Evolutionary conservation across 1,140 invertebrate genomes (phyloP).

Genomic region (Pogonognathellus flavescens): DNA sequence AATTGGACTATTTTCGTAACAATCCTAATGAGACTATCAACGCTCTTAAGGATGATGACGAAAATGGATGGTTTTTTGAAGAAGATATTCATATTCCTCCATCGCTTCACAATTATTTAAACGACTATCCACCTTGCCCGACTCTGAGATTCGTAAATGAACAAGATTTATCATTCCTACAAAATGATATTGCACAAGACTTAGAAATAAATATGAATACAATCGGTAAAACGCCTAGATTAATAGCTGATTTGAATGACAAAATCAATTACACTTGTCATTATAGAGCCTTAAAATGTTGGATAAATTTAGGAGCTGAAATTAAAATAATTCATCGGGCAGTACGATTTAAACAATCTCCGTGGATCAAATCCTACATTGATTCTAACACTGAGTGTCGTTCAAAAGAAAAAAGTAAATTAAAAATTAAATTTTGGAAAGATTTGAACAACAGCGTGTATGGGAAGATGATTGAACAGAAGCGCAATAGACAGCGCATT

Average conservation of each 20-base stretch:
- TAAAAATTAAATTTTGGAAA: slow-evolving; percentile 68
- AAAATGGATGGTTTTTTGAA: slow-evolving; percentile 1
- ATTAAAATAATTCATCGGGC: background rate
- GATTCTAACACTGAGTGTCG: slow-evolving; percentile 30
- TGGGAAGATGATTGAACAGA: slow-evolving; percentile 67
- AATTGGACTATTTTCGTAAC: background rate
- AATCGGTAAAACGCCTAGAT: background rate
- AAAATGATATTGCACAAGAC: background rate
- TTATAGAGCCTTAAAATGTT: slow-evolving; percentile 54
- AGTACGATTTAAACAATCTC: slow-evolving; percentile 35
- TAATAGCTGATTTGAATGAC: slow-evolving; percentile 38
- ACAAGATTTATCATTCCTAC: background rate
- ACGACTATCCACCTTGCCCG: slow-evolving; percentile 25
- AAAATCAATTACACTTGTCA: slow-evolving; percentile 53
- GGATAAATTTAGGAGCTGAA: slow-evolving; percentile 41
- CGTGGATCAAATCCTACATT: slow-evolving; percentile 54
- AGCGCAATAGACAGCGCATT: slow-evolving; percentile 59
- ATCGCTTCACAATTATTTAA: background rate
- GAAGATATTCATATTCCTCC: background rate
- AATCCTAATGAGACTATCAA: background rate
- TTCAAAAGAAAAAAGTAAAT: background rate
- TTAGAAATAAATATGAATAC: background rate
- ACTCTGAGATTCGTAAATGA: background rate
- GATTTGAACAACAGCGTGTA: slow-evolving; percentile 66
- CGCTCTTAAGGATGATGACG: background rate